Percentiles rank a stretch among this genome's conserved stretches.
Evolutionary conservation across 2,888 invertebrate genomes (phyloP).

Genomic region (Paralinhomoeus sp.): DNA sequence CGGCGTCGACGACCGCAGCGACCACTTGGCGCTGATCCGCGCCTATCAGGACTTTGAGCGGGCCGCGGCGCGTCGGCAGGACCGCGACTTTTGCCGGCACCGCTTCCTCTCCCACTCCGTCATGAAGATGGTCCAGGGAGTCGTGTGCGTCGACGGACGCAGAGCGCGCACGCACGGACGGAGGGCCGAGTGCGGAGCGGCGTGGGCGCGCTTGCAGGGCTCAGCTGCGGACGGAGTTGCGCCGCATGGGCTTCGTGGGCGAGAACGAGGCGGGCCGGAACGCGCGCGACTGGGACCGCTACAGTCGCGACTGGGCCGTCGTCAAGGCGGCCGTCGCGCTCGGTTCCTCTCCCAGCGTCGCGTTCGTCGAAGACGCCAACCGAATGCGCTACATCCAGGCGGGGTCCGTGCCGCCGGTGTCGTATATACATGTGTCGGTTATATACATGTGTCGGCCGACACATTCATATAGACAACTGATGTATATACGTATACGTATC

Average conservation of each 20-base stretch:
- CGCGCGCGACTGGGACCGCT: constrained; percentile 38
- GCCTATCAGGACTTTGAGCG: constrained; percentile 3
- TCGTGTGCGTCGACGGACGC: constrained; percentile 41
- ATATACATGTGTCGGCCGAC: too few species aligned
- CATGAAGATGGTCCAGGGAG: constrained; percentile 70
- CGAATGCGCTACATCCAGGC: background rate
- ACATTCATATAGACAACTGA: too few species aligned
- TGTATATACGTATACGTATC: too few species aligned
- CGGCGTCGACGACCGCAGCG: constrained; percentile 53
- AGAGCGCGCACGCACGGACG: too few species aligned
- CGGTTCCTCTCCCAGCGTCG: constrained; percentile 70
- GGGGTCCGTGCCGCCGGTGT: too few species aligned
- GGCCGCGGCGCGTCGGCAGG: too few species aligned
- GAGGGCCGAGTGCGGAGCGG: constrained; percentile 63
- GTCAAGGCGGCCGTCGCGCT: constrained; percentile 67
- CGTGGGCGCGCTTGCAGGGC: constrained; percentile 29
- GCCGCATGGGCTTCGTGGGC: constrained; percentile 12
- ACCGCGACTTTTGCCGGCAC: constrained; percentile 37
- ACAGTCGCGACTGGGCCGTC: constrained; percentile 65
- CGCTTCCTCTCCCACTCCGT: constrained; percentile 53
- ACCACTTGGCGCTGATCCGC: constrained; percentile 61
- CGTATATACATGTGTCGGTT: too few species aligned
- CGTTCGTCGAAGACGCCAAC: constrained; percentile 30
- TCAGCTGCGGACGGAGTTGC: constrained; percentile 17
- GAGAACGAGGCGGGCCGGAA: background rate